A percentile compares a stretch with the other conserved stretches of the same genome.
Conservation (phyloP, 2,113 vertebrate genomes). For the Plectropomus leopardus region DNA sequence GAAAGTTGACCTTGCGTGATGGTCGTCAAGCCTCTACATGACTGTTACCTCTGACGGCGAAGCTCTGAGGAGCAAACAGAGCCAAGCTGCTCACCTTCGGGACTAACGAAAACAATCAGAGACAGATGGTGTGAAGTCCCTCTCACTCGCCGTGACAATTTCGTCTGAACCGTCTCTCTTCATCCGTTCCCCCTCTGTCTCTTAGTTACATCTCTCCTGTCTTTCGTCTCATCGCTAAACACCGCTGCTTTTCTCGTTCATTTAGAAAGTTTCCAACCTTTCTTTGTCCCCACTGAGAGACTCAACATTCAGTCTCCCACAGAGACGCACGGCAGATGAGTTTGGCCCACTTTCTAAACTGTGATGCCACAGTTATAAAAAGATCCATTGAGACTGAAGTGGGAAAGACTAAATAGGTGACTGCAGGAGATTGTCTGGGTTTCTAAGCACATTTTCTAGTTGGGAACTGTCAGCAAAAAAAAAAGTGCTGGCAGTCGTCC, state of each 20-base stretch:
- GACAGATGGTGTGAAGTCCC: not conserved
- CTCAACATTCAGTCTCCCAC: constrained; percentile 8
- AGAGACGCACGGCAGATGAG: constrained; percentile 8
- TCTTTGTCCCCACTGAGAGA: constrained; percentile 6
- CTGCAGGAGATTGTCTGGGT: constrained; percentile 38
- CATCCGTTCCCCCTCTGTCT: not conserved
- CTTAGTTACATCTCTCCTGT: constrained; percentile 2
- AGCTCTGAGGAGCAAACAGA: not conserved
- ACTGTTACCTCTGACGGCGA: not conserved
- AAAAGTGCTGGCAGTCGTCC: constrained; percentile 9
- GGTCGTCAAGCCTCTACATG: not conserved
- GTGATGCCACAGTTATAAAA: constrained; percentile 54
- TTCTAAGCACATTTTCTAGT: constrained; percentile 72
- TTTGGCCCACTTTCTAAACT: constrained; percentile 62
- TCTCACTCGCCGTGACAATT: not conserved
- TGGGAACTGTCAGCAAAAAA: constrained; percentile 45
- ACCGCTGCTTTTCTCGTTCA: not conserved
- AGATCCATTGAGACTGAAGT: constrained; percentile 48
- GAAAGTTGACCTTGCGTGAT: constrained; percentile 17
- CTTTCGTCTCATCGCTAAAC: not conserved
- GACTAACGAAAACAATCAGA: not conserved
- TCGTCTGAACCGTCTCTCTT: not conserved
- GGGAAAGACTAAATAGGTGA: constrained; percentile 61
- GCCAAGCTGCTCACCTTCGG: not conserved
- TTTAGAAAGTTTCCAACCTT: not conserved